Percentiles rank a stretch among this genome's conserved stretches.
Evolutionary conservation across 2,797 vertebrate species (phyloP).

Genomic region (Simalia tracyae): DNA sequence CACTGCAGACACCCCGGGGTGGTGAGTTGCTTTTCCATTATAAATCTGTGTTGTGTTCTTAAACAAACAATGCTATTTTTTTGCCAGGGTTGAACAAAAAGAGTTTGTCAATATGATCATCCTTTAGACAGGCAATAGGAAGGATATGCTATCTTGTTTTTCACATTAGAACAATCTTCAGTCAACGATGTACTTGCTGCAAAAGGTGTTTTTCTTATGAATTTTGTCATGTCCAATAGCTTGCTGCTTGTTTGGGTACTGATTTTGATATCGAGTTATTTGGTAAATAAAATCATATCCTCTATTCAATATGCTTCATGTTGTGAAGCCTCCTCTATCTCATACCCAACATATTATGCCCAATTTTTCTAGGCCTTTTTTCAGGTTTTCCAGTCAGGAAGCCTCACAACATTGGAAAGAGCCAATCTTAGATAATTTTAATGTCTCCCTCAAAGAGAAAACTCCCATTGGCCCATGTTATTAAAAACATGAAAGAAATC

Average conservation of each 20-base stretch:
- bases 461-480: background rate
- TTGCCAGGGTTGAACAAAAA: too few relatives aligned
- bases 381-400: background rate
- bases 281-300: background rate
- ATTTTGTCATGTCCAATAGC: background rate
- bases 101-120: too few relatives aligned
- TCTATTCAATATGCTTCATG: background rate
- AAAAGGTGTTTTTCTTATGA: background rate
- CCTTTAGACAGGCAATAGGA: too few relatives aligned
- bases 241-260: background rate
- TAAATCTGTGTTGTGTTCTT: too few relatives aligned
- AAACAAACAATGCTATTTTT: too few relatives aligned
- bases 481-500: background rate
- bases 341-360: background rate
- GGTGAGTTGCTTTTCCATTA: too few relatives aligned
- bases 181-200: background rate
- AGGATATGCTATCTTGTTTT: too few relatives aligned
- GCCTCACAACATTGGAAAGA: background rate
- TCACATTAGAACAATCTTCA: background rate
- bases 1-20: too few relatives aligned
- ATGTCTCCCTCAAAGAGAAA: background rate
- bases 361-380: background rate
- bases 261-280: background rate
- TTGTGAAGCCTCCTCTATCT: background rate
- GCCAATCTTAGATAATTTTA: background rate